These are phyloP conservation scores for Orchestia grillus DNA, from an alignment of 1,140 invertebrate species.

Conservation along the genomic window DNA sequence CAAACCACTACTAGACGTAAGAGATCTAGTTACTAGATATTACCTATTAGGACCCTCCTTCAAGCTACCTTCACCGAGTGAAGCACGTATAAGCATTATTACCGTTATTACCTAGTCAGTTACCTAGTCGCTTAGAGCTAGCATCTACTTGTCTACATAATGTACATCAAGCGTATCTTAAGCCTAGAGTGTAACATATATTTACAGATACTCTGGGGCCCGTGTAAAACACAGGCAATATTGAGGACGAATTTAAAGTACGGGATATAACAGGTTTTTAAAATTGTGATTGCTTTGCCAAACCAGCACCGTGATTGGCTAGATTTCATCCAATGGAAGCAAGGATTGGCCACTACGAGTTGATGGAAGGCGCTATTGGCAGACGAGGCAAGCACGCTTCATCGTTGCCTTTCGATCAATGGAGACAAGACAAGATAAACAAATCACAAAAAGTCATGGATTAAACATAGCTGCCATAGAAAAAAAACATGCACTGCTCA, in stretches of 20 bases:
- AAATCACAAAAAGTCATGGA: constrained; percentile 1
- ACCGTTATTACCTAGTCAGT: background rate
- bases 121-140: background rate
- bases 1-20: no score
- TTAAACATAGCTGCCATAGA: background rate
- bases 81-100: background rate
- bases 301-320: background rate
- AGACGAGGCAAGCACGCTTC: background rate
- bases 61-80: no score
- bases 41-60: no score
- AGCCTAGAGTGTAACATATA: background rate
- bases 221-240: background rate
- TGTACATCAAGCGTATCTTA: background rate
- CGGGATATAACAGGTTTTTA: background rate
- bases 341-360: background rate
- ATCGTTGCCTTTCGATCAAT: background rate
- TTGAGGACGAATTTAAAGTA: background rate
- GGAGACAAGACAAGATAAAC: background rate
- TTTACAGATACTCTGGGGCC: background rate
- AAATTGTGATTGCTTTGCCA: background rate
- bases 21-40: no score
- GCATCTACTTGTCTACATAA: background rate
- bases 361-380: background rate
- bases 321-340: background rate
- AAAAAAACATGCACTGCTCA: background rate